Evolutionary conservation across 2,888 invertebrate genomes (phyloP), one percentile per base, ranked within the genome.

Genomic region (Magallana nippona): DNA sequence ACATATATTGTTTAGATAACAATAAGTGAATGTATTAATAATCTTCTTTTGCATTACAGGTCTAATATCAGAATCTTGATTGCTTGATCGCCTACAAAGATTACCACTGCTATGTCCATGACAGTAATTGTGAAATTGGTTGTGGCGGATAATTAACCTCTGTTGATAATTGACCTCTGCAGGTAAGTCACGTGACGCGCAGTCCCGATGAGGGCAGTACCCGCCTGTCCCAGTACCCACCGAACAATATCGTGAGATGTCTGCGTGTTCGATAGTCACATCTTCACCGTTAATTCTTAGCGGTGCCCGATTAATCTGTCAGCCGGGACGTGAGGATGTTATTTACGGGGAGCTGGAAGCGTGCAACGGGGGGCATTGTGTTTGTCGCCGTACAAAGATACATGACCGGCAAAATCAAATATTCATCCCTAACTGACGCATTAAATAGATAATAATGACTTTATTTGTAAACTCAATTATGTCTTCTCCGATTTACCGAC

Each of bases 381-480:
- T 71, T 71, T 71, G 71, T 71, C 22, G 71, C 27, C 27, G 27
- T 71, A 71, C 71, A 11, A 22, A 22, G 71, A 71, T 71, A 27
- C 71, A 2, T 71, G 71, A 32, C 27, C 71, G 71, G 22, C 71
- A 71, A 27, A 71, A 71, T 71, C 71, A 80, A 80, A 80, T 80
- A 80, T 80, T 80, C 80, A 80, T 80, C 22, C 80, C 57, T n/a
- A 58, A 57, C 58, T 57, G 80, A 80, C 80, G 55, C 56, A 32
- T 57, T 57, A 57, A 80, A 80, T 55, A 56, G 80, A 80, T 57
- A 57, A 80, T 80, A 80, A 80, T 22, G 57, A 80, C 57, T 80
- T 80, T 58, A 80, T 80, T 80, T 80, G 80, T 80, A 80, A 57
- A 80, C 80, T 80, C 57, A 32, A 80, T 80, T 80, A 57, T 57